Evolutionary conservation across 2,888 invertebrate species (phyloP).

Genomic region (Balanococcus diminutus): DNA sequence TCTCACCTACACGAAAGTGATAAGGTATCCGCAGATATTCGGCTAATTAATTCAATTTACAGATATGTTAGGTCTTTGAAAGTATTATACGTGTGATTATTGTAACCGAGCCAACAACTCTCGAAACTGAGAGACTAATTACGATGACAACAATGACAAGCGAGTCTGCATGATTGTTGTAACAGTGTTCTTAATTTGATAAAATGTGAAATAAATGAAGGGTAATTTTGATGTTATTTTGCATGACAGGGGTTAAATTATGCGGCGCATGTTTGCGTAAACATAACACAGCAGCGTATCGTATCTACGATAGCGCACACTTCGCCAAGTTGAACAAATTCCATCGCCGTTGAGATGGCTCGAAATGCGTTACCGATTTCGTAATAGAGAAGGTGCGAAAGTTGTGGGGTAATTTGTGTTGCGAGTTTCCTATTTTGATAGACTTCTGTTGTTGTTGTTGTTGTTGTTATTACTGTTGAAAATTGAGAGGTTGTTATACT

Average conservation of each 20-base stretch:
- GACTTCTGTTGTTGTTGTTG: too few relatives aligned
- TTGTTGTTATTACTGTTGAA: too few relatives aligned
- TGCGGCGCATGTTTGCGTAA: constrained; percentile 15
- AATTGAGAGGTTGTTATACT: too few relatives aligned
- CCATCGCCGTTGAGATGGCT: neutral
- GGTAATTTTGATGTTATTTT: constrained; percentile 39
- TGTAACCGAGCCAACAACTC: constrained; percentile 27
- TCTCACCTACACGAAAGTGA: neutral
- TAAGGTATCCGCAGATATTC: neutral
- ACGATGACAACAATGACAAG: constrained; percentile 38
- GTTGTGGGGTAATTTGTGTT: neutral
- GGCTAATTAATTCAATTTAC: constrained; percentile 28
- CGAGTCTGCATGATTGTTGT: constrained; percentile 30
- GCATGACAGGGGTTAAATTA: constrained; percentile 40
- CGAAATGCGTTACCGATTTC: neutral
- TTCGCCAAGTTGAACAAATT: neutral
- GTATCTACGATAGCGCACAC: neutral
- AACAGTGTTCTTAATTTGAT: constrained; percentile 38
- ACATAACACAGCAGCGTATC: neutral
- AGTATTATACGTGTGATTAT: neutral
- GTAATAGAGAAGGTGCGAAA: neutral
- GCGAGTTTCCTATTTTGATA: neutral
- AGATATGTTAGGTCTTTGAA: neutral
- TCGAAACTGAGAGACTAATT: neutral
- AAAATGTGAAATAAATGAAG: constrained; percentile 40